Base-by-base conservation (phyloP, 2,113 vertebrate species). In the Caranx ignobilis region DNA sequence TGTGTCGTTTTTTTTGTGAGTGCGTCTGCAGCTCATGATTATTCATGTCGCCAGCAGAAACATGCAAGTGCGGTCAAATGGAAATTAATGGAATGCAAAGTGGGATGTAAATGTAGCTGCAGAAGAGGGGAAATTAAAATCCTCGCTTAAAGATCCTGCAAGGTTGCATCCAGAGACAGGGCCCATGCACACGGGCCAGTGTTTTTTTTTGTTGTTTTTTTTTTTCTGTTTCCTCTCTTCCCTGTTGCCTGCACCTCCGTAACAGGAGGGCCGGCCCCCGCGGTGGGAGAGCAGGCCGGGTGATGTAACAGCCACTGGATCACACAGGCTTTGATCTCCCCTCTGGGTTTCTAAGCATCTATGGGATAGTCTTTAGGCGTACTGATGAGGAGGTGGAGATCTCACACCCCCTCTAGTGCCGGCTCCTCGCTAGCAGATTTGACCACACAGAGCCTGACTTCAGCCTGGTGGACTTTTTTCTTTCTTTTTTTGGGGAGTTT, bases 241-340 rank as follows among this genome's bases (percentile, higher is more conserved):
- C 69, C 59, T 41, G 55, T 60, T 85, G 77, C 37, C 48, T 75
- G 55, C 31, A 0, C 76, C 26, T 26, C 26, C 8, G n/a, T 78
- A 85, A 87, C 77, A 48, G 87, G 85, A 83, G 87, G 84, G 83
- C 77, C 85, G 45, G 43, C 75, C 85, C 77, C 85, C 50, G 43
- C 75, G 65, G 75, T 73, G 82, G 89, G 84, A 81, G 76, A 85
- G 79, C 77, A 55, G 81, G 72, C 79, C 11, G 18, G 75, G 84
- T 85, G 88, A 84, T 86, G 70, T 82, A 87, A 89, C 81, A 88
- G 86, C 88, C 86, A 81, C 81, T 83, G 85, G 85, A 93, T 91
- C 91, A 90, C 87, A 84, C 72, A 69, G 55, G 77, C 92, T 92
- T 92, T 92, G 85, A 91, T 91, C 83, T 82, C 62, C 82, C 83